Evolutionary conservation across 2,888 invertebrate species (phyloP), one percentile per base, ranked within the genome.

Genomic region (Caenorhabditis afra): DNA sequence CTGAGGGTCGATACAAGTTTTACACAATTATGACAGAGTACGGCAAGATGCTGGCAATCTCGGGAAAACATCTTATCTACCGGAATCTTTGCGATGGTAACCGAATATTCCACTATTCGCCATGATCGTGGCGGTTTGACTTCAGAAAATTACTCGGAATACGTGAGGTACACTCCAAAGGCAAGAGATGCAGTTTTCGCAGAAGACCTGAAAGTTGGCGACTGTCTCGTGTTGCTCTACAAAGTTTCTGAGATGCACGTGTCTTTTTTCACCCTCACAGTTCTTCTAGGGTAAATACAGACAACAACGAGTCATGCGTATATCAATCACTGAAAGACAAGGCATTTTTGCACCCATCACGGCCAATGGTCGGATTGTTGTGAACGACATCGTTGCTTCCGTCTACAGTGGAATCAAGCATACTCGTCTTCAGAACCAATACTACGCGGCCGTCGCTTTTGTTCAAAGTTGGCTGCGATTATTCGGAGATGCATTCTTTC

Each of bases 11-110:
- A 5, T 71, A 77, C 44, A 47, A 81, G 12, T 84, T 84, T 47
- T 37, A 59, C 22, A 84, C 84, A 10, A 76, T 84, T 52, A 84
- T 84, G 81, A 84, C 84, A 14, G 84, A 84, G 47, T 84, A 84
- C 35, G 84, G 84, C 11, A 84, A 84, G 50, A 82, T 77, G 81
- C 57, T 84, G 16, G 75, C 80, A 12, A 22, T 84, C 8, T 79
- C 81, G 12, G 74, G 73, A 12, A 84, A 81, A 58, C 84, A 84
- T 67, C 50, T 84, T 5, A 65, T 84, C 14, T 84, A 78, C 49
- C 55, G 79, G 20, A 80, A 79, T 59, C 35, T 66, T 8, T 80
- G 80, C 53, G 71, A 76, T 76, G 80, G 75, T 75, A 4, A 3
- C 10, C 18, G n/a, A n/a, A n/a, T n/a, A n/a, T n/a, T n/a, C n/a